phyloP scores from a whole-genome alignment of 2,113 vertebrate species.

The Gasterosteus aculeatus region DNA sequence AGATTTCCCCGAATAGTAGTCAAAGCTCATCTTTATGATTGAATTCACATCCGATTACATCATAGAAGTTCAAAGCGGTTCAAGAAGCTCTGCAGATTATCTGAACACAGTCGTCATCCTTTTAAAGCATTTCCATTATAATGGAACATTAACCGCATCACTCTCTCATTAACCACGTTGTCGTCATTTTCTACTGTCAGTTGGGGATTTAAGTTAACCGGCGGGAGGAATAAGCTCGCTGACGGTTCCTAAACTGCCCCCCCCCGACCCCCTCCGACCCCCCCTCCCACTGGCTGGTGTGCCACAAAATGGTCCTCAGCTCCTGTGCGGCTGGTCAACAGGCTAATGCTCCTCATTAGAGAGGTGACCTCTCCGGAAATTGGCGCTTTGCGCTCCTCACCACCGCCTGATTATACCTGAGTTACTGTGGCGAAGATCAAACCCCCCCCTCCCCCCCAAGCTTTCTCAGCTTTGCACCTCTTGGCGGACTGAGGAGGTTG shows the following conservation, averaged over 20 bases:
- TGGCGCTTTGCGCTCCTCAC: constrained; percentile 53
- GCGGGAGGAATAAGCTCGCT: constrained; percentile 26
- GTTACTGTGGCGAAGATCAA: constrained; percentile 65
- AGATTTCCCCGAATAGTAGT: neutral
- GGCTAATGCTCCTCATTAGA: constrained; percentile 76
- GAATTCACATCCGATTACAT: neutral
- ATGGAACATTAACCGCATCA: constrained; percentile 13
- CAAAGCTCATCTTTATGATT: neutral
- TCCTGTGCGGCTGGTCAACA: constrained; percentile 59
- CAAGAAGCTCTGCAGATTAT: neutral
- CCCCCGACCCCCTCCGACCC: no score
- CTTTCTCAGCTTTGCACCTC: constrained; percentile 39
- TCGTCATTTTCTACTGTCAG: constrained; percentile 10
- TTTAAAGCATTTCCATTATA: neutral
- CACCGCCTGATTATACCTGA: constrained; percentile 64
- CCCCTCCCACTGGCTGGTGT: constrained; percentile 19
- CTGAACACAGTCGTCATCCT: neutral
- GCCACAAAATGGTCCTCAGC: constrained; percentile 66
- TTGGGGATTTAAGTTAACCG: constrained; percentile 9
- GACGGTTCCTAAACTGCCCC: neutral
- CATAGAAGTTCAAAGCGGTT: neutral
- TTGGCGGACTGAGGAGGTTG: constrained; percentile 18
- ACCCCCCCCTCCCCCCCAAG: constrained; percentile 49
- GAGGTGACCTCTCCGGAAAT: constrained; percentile 76
- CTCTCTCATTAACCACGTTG: constrained; percentile 8